These are phyloP conservation scores for Eutolmus rufibarbis DNA, from an alignment of 2,888 invertebrate species.

Conservation along the genomic window DNA sequence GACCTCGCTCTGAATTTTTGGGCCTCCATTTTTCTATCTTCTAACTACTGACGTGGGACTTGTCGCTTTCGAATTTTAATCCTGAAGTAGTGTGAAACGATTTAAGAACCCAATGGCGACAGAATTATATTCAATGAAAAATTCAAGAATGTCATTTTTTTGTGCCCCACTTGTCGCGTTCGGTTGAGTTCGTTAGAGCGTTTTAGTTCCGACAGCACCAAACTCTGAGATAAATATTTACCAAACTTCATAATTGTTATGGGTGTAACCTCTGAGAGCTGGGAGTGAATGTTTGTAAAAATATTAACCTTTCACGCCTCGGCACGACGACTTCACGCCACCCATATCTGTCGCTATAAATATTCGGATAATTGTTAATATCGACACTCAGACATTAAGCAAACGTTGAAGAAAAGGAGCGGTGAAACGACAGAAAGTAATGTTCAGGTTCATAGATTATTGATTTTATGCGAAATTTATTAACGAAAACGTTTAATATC, in stretches of 20 bases:
- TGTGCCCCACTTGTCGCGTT: not conserved
- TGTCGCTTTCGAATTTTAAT: not conserved
- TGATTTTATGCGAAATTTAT: conserved; percentile 14
- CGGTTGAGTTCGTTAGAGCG: not conserved
- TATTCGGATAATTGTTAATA: conserved; percentile 9
- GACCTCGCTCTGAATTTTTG: not conserved
- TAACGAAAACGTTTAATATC: conserved; percentile 4
- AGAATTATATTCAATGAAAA: not conserved
- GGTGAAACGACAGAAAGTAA: not conserved
- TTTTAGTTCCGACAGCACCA: not conserved
- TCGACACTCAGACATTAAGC: not conserved
- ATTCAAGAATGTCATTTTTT: not conserved
- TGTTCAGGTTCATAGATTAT: not conserved
- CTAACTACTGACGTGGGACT: not conserved
- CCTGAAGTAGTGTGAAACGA: not conserved
- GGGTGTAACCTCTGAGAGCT: not conserved
- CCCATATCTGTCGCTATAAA: conserved; percentile 13
- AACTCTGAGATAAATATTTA: not conserved
- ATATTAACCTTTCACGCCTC: not conserved
- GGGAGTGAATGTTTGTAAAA: not conserved
- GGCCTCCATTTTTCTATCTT: not conserved
- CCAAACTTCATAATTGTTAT: not conserved
- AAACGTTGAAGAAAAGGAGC: not conserved
- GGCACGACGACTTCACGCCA: not conserved
- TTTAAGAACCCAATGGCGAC: not conserved